Conservation (phyloP, 2,888 invertebrate species). For the Apotomis betuletana region DNA sequence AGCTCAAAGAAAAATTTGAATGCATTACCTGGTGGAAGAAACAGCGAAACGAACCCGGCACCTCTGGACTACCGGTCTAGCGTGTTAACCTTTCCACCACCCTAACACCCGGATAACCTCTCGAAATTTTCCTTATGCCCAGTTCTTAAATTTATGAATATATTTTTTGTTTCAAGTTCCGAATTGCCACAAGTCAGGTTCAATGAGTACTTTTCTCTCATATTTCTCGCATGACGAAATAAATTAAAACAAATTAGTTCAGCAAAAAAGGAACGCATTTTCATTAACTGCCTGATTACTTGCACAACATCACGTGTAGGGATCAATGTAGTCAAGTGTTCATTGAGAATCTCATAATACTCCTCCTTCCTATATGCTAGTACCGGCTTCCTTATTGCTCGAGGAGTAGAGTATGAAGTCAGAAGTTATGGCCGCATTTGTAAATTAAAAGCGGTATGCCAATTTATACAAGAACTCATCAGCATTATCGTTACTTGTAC, state of each 20-base stretch:
- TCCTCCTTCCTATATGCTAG: not conserved
- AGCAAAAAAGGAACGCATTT: constrained; percentile 40
- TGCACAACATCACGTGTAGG: constrained; percentile 35
- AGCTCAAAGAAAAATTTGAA: no score
- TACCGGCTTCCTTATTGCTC: not conserved
- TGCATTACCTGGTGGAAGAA: no score
- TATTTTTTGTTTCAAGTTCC: no score
- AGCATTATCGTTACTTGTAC: constrained; percentile 28
- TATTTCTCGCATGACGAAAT: constrained; percentile 1
- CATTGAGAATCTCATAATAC: constrained; percentile 26
- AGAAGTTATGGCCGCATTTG: not conserved
- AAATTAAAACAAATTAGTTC: constrained; percentile 10
- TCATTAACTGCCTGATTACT: constrained; percentile 31
- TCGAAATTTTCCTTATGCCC: no score
- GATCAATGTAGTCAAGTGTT: constrained; percentile 42
- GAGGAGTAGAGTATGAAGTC: not conserved
- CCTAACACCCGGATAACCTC: no score
- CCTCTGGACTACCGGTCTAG: no score
- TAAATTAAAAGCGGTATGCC: constrained; percentile 3
- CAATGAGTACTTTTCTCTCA: not conserved
- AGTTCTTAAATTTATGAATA: no score
- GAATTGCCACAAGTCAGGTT: not conserved
- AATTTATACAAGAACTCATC: constrained; percentile 27
- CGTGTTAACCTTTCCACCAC: no score
- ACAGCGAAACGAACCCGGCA: no score